Percentiles rank a stretch among this genome's conserved stretches.
Evolutionary conservation across 2,113 vertebrate species (phyloP).

Genomic region (Antechinus stuartii): DNA sequence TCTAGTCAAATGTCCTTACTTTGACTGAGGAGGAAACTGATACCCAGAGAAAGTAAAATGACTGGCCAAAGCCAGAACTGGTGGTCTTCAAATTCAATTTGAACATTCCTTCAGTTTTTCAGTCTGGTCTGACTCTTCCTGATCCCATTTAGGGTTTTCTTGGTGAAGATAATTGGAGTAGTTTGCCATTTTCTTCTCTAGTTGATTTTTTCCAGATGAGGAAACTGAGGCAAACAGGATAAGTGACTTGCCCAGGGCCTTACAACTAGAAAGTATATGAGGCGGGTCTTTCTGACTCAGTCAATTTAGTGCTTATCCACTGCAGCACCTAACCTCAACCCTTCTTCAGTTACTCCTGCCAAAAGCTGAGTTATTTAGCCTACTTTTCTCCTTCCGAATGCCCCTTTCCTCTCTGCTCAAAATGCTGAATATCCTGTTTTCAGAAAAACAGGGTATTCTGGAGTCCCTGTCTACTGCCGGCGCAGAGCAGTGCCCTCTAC

Average conservation of each 20-base stretch:
- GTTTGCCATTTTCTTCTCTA: no score
- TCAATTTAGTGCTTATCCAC: background rate
- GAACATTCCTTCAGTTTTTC: background rate
- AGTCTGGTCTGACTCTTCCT: no score
- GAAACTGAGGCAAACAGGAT: no score
- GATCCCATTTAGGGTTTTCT: no score
- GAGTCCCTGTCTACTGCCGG: background rate
- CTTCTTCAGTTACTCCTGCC: background rate
- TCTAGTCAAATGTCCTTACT: background rate
- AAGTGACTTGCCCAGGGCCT: no score
- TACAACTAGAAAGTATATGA: background rate
- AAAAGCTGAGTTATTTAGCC: background rate
- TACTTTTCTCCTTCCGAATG: background rate
- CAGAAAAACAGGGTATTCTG: background rate
- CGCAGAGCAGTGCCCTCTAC: background rate
- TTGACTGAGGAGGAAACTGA: background rate
- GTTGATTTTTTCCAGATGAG: no score
- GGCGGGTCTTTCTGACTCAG: background rate
- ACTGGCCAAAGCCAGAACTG: background rate
- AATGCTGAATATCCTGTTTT: background rate
- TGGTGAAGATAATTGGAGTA: no score
- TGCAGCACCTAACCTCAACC: background rate
- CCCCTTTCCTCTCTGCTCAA: background rate
- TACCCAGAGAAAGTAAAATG: background rate
- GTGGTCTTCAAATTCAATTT: accelerated